A percentile compares a stretch with the other conserved stretches of the same genome.
Conservation (phyloP, 2,113 vertebrate genomes). For the Benitochromis conjunctus region DNA sequence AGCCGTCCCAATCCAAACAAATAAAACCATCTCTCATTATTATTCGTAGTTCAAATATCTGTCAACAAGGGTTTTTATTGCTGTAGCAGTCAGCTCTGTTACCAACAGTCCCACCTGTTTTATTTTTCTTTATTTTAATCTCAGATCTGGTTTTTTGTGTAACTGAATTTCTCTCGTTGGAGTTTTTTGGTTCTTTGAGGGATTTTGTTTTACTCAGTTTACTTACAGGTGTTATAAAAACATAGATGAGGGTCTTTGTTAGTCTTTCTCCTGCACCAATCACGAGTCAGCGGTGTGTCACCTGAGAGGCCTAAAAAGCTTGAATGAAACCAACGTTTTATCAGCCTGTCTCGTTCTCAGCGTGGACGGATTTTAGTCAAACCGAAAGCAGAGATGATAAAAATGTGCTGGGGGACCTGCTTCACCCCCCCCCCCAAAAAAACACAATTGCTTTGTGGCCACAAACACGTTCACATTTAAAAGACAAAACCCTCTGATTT, state of each 20-base stretch:
- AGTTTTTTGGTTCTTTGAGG: background rate
- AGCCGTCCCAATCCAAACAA: background rate
- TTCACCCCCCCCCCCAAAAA: no score
- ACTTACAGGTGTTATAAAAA: background rate
- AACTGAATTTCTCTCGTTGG: background rate
- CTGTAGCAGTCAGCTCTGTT: background rate
- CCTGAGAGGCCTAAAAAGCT: background rate
- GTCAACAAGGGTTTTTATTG: background rate
- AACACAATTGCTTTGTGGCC: background rate
- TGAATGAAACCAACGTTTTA: background rate
- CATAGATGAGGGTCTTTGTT: background rate
- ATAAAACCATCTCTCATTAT: background rate
- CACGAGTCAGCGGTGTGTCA: background rate
- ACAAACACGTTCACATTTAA: background rate
- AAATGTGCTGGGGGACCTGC: background rate
- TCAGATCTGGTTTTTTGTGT: background rate
- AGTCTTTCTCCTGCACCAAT: background rate
- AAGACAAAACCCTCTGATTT: background rate
- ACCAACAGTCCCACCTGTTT: background rate
- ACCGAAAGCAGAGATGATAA: background rate
- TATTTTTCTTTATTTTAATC: background rate
- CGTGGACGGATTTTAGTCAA: background rate
- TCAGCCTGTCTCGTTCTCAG: background rate
- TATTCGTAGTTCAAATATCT: background rate
- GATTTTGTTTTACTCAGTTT: background rate